These are phyloP conservation scores for Oscheius sp. DNA, from an alignment of 2,888 invertebrate genomes.

Conservation along the genomic window DNA sequence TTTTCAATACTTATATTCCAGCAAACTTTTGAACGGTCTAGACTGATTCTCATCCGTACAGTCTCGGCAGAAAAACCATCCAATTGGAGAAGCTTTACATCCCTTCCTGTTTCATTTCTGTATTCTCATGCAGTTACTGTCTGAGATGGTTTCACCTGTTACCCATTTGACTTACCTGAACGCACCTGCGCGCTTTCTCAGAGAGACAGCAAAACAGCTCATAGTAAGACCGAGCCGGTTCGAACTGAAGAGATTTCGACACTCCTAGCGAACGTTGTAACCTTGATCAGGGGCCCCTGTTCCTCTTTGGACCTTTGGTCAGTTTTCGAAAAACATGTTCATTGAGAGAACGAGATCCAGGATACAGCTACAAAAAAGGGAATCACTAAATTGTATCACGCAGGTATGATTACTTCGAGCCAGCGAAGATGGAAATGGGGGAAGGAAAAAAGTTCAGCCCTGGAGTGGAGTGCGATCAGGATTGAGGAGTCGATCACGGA, in stretches of 20 bases:
- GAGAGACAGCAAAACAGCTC: conserved; percentile 12
- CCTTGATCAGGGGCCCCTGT: conserved; percentile 1
- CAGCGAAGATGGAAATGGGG: not conserved
- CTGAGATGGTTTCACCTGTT: not conserved
- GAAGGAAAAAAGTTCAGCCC: not conserved
- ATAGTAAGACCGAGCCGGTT: conserved; percentile 16
- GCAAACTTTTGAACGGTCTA: no score
- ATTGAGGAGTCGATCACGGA: not conserved
- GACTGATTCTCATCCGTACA: no score
- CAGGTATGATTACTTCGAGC: not conserved
- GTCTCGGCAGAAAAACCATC: no score
- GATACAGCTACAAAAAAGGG: not conserved
- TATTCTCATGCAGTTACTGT: not conserved
- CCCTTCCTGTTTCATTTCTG: not conserved
- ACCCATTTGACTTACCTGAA: conserved; percentile 6
- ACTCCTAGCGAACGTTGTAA: conserved; percentile 7
- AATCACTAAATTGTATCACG: not conserved
- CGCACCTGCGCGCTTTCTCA: not conserved
- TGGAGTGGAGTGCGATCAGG: not conserved
- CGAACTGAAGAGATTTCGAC: conserved; percentile 9
- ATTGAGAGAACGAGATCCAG: not conserved
- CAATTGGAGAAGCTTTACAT: not conserved
- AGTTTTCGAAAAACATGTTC: not conserved
- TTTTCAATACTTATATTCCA: no score
- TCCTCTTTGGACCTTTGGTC: not conserved